Evolutionary conservation across 1,140 invertebrate species (phyloP).

Genomic region (Physella acuta): DNA sequence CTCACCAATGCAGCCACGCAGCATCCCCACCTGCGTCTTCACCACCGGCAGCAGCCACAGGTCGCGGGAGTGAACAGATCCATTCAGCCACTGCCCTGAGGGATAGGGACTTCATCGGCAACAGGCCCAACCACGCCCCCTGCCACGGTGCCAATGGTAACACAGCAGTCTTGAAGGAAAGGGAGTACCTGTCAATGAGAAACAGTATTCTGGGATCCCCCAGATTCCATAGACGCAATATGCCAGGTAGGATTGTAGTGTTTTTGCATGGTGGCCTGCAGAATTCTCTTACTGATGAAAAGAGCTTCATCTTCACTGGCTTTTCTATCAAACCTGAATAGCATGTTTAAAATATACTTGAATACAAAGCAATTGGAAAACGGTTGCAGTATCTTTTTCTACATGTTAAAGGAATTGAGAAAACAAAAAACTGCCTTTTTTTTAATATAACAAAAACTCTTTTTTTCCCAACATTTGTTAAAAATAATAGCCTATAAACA

Average conservation of each 20-base stretch:
- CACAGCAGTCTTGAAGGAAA: conserved; percentile 14
- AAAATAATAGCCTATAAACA: no score
- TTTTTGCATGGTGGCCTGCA: conserved; percentile 15
- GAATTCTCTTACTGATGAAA: no score
- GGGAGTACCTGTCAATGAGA: conserved; percentile 25
- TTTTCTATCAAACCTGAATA: no score
- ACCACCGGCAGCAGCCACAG: background rate
- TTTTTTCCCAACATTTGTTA: no score
- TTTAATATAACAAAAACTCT: no score
- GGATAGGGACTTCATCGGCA: conserved; percentile 21
- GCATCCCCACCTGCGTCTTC: background rate
- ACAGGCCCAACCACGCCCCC: conserved; percentile 1
- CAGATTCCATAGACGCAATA: conserved; percentile 20
- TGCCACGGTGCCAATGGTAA: conserved; percentile 4
- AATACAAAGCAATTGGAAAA: no score
- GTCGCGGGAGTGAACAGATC: background rate
- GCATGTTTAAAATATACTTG: no score
- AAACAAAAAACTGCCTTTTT: no score
- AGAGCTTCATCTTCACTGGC: no score
- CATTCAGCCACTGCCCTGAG: conserved; percentile 12
- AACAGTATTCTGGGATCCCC: conserved; percentile 25
- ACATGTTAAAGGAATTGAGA: no score
- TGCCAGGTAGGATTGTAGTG: conserved; percentile 18
- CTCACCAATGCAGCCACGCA: background rate
- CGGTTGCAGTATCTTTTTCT: no score